These are phyloP conservation scores for Augiades crinisus DNA, from an alignment of 2,888 invertebrate species.

Conservation along the genomic window DNA sequence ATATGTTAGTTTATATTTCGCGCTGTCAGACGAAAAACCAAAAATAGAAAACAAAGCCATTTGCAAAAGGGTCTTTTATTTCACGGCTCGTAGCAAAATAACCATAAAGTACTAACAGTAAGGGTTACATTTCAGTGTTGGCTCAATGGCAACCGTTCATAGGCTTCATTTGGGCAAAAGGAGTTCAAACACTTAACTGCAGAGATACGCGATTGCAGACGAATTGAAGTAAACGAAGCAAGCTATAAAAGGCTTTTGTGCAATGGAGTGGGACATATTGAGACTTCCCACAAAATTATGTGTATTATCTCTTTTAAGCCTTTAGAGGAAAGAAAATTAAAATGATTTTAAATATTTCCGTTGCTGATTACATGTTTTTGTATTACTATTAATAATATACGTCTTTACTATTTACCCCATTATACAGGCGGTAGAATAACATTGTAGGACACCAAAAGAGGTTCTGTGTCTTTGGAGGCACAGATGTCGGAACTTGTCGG, in stretches of 20 bases:
- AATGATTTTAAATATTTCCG: no score
- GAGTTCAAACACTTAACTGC: slow-evolving; percentile 35
- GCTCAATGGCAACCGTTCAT: slow-evolving; percentile 43
- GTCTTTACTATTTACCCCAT: no score
- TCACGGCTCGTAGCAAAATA: neutral
- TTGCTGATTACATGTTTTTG: no score
- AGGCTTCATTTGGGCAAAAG: slow-evolving; percentile 70
- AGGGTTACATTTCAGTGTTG: neutral
- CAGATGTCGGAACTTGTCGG: no score
- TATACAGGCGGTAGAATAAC: no score
- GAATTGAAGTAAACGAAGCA: slow-evolving; percentile 74
- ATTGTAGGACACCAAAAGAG: no score
- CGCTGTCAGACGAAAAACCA: slow-evolving; percentile 53
- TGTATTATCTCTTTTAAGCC: no score
- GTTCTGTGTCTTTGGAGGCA: no score
- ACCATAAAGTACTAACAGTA: neutral
- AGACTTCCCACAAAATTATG: no score
- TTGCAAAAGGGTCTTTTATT: slow-evolving; percentile 33
- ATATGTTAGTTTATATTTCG: slow-evolving; percentile 46
- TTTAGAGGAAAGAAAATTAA: no score
- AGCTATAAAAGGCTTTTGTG: slow-evolving; percentile 68
- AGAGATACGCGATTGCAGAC: slow-evolving; percentile 74
- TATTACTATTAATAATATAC: no score
- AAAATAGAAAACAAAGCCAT: slow-evolving; percentile 69
- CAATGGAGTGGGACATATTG: slow-evolving; percentile 29